Evolutionary conservation across 2,113 vertebrate species (phyloP).

Genomic region (Caranx ignobilis): DNA sequence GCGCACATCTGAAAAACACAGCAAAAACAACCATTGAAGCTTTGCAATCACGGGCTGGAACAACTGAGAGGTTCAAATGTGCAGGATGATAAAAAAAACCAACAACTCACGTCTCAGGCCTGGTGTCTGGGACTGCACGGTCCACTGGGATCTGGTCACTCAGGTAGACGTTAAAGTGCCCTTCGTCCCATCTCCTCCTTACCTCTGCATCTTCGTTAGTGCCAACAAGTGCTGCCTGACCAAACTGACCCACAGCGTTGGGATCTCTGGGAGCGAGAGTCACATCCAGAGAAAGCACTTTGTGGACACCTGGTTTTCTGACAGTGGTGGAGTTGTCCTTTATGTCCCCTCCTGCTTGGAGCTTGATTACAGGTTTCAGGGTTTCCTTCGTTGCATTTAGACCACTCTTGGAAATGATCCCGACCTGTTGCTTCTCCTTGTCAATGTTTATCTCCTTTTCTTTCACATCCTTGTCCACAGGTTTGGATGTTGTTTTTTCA

Average conservation of each 20-base stretch:
- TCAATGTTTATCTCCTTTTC: background rate
- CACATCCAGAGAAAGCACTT: conserved; percentile 86
- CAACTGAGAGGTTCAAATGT: background rate
- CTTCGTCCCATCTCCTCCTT: conserved; percentile 92
- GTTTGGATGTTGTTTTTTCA: conserved; percentile 23
- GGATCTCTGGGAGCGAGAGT: conserved; percentile 87
- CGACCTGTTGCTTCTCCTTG: background rate
- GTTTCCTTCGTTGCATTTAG: background rate
- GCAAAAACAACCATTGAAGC: background rate
- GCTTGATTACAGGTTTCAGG: conserved; percentile 3
- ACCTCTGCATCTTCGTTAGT: conserved; percentile 85
- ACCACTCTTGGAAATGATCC: background rate
- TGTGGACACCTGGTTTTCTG: conserved; percentile 78
- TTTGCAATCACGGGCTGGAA: too few species aligned
- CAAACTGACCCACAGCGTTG: conserved; percentile 91
- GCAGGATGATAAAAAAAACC: background rate
- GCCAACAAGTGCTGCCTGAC: conserved; percentile 83
- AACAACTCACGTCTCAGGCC: conserved; percentile 90
- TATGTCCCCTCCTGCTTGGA: background rate
- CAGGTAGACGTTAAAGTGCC: conserved; percentile 96
- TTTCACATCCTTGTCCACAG: conserved; percentile 15
- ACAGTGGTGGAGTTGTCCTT: conserved; percentile 27
- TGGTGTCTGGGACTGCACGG: conserved; percentile 91
- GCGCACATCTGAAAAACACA: conserved; percentile 85
- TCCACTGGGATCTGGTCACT: conserved; percentile 96